Evolutionary conservation across 2,888 invertebrate species (phyloP), one percentile per base, ranked within the genome.

Genomic region (Drosophila quinaria): DNA sequence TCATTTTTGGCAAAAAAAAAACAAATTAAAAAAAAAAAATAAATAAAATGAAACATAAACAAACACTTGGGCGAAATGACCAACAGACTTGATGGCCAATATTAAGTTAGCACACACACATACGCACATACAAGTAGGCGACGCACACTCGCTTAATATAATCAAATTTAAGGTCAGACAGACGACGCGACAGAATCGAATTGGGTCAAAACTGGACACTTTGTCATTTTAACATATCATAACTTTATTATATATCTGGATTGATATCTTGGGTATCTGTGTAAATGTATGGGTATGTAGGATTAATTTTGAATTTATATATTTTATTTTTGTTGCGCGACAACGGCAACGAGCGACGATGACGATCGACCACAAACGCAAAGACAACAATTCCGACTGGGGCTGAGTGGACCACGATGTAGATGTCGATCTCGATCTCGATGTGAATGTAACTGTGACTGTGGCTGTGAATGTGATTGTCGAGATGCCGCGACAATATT

Each of bases 351-450:
- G 66, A 74, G 19, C 58, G 13, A 41, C 42, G 19, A 17, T 41
- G 22, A 42, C 80, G 74, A 80, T 47, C 89, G 82, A 77, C 91
- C 90, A 82, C 89, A 81, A 81, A 74, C 78, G 70, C 56, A 86
- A 78, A 91, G 90, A 84, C 78, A 90, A 83, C 80, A 82, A 78
- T 81, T 87, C 74, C 74, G 83, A 90, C 91, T 91, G 90, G 58
- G 72, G 37, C 69, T 69, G 74, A 74, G 74, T 74, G 69, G 74
- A 59, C 50, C 35, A 70, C 51, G 52, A 55, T 55, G 47, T 63
- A 39, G 65, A 65, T 50, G 47, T 60, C 54, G 55, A 64, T 70
- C 51, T 35, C 50, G 54, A 63, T 70, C 47, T 22, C 29, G 33
- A 19, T 49, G 19, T 50, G 4, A 19, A 52, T 51, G 19, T 51